A percentile compares a stretch with the other conserved stretches of the same genome.
phyloP scores from a whole-genome alignment of 2,113 vertebrate species.

The Thunnus maccoyii region DNA sequence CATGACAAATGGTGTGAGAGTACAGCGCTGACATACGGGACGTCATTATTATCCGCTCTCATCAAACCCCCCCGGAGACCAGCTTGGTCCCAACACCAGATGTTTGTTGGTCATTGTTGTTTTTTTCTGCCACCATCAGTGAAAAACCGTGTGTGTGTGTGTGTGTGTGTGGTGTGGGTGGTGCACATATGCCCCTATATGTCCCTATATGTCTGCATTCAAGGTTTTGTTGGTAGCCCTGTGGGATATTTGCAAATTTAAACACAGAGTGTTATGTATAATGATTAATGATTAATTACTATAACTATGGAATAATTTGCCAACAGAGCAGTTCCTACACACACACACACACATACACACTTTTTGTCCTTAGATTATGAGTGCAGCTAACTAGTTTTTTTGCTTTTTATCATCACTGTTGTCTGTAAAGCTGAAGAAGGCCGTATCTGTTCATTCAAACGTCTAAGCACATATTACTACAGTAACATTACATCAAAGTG shows the following conservation, averaged over 20 bases:
- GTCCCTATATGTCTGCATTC: neutral
- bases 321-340: slow-evolving; percentile 13
- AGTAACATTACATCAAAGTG: slow-evolving; percentile 11
- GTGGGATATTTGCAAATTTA: slow-evolving; percentile 3
- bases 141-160: slow-evolving; percentile 44
- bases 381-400: neutral
- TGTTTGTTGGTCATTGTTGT: slow-evolving; percentile 67
- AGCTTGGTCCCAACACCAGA: slow-evolving; percentile 55
- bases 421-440: neutral
- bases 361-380: neutral
- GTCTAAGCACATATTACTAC: neutral
- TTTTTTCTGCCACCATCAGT: slow-evolving; percentile 70
- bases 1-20: slow-evolving; percentile 41
- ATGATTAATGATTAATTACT: slow-evolving; percentile 24
- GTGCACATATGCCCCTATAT: neutral
- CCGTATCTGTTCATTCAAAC: neutral
- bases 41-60: slow-evolving; percentile 41
- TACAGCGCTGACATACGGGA: slow-evolving; percentile 39
- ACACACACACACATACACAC: neutral
- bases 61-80: slow-evolving; percentile 46
- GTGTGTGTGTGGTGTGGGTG: neutral
- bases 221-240: neutral
- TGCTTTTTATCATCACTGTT: neutral
- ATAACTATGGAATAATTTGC: neutral
- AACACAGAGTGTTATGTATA: neutral